Conservation (phyloP, 2,888 invertebrate species). For the Corbicula japonica region DNA sequence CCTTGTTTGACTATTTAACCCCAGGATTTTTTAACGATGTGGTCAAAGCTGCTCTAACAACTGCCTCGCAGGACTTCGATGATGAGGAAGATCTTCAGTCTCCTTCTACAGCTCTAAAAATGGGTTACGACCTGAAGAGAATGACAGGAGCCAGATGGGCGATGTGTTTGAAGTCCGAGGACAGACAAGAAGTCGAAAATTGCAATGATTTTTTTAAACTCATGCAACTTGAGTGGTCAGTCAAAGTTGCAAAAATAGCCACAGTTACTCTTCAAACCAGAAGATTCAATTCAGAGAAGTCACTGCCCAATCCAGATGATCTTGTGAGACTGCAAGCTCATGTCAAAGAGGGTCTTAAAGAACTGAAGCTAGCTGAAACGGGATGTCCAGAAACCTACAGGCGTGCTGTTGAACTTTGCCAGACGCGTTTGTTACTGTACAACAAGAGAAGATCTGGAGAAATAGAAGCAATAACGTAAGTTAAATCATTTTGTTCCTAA, state of each 20-base stretch:
- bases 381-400: neutral
- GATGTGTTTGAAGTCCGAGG: conserved; percentile 23
- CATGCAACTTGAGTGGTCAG: conserved; percentile 40
- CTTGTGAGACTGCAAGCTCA: conserved; percentile 26
- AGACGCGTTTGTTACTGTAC: conserved; percentile 57
- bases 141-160: conserved; percentile 58
- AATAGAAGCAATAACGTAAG: conserved; percentile 44
- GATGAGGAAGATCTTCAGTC: conserved; percentile 59
- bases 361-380: neutral
- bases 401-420: conserved; percentile 18
- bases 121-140: conserved; percentile 58
- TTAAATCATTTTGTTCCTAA: too few relatives aligned
- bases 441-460: conserved; percentile 64
- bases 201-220: conserved; percentile 50
- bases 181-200: conserved; percentile 21
- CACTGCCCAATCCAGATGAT: conserved; percentile 27
- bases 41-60: conserved; percentile 45
- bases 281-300: conserved; percentile 26
- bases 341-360: conserved; percentile 10
- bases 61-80: conserved; percentile 51
- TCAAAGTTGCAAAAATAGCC: conserved; percentile 31
- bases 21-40: conserved; percentile 49
- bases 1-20: conserved; percentile 30
- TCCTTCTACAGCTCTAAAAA: conserved; percentile 59
- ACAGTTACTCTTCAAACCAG: conserved; percentile 8